Conservation (phyloP, 2,888 invertebrate genomes). For the Ophion obscuratus region DNA sequence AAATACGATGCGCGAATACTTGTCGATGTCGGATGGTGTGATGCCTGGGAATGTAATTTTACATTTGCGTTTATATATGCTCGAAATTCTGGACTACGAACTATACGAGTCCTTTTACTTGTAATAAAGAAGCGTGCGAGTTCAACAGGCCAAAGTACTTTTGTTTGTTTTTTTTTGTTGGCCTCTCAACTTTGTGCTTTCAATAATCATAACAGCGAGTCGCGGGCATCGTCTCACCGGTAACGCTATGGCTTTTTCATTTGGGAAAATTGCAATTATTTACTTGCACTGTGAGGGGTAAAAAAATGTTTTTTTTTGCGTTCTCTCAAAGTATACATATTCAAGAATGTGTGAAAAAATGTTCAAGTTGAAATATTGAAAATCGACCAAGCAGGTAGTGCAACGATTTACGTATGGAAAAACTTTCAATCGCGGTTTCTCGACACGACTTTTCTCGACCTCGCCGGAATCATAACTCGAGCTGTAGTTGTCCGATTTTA, state of each 20-base stretch:
- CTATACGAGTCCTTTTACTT: constrained; percentile 69
- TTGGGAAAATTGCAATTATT: neutral
- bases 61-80: constrained; percentile 62
- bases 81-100: constrained; percentile 57
- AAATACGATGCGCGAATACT: constrained; percentile 99
- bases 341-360: too few relatives aligned
- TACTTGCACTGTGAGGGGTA: too few relatives aligned
- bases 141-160: constrained; percentile 51
- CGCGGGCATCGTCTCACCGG: constrained; percentile 13
- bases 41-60: constrained; percentile 85
- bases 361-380: too few relatives aligned
- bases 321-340: too few relatives aligned
- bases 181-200: constrained; percentile 51
- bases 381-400: too few relatives aligned
- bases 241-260: constrained; percentile 4
- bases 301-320: too few relatives aligned
- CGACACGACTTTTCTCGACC: too few relatives aligned
- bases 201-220: constrained; percentile 48
- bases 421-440: too few relatives aligned
- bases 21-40: constrained; percentile 99
- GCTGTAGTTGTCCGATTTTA: too few relatives aligned
- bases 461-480: too few relatives aligned
- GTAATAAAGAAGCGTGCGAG: constrained; percentile 66
- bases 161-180: constrained; percentile 23
- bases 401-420: too few relatives aligned